Conservation (phyloP, 2,797 vertebrate genomes). For the Ceyx erithaca region DNA sequence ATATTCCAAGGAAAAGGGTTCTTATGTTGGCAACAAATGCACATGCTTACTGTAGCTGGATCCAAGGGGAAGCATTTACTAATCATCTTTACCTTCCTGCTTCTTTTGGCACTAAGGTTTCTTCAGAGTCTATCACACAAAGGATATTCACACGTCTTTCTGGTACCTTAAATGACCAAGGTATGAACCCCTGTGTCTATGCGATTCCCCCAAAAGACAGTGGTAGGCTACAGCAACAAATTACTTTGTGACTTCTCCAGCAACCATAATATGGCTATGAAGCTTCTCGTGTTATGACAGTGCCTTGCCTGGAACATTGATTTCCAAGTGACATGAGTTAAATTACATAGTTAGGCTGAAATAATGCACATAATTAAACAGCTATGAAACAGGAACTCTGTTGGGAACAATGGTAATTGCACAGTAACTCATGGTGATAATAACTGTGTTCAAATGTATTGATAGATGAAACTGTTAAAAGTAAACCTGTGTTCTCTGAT, state of each 20-base stretch:
- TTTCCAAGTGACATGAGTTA: slow-evolving; percentile 11
- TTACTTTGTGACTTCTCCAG: neutral
- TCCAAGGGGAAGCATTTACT: neutral
- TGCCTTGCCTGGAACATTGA: neutral
- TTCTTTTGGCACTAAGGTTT: neutral
- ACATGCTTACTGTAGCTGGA: neutral
- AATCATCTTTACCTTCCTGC: neutral
- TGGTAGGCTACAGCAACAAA: neutral
- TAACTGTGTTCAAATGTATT: slow-evolving; percentile 15
- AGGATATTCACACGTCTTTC: neutral
- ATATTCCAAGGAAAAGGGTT: neutral
- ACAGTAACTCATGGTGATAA: slow-evolving; percentile 24
- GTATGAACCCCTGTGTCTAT: neutral
- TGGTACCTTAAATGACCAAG: neutral
- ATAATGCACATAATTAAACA: slow-evolving; percentile 47
- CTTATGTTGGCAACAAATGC: neutral
- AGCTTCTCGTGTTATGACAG: neutral
- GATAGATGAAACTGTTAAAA: neutral
- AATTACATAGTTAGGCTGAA: slow-evolving; percentile 3
- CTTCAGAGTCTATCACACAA: neutral
- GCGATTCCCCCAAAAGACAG: neutral
- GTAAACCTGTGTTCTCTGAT: neutral
- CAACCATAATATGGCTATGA: neutral
- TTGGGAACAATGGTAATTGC: slow-evolving; percentile 19
- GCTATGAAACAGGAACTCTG: slow-evolving; percentile 12